These are phyloP conservation scores for Mamestra brassicae DNA, from an alignment of 2,888 invertebrate species.

Conservation along the genomic window DNA sequence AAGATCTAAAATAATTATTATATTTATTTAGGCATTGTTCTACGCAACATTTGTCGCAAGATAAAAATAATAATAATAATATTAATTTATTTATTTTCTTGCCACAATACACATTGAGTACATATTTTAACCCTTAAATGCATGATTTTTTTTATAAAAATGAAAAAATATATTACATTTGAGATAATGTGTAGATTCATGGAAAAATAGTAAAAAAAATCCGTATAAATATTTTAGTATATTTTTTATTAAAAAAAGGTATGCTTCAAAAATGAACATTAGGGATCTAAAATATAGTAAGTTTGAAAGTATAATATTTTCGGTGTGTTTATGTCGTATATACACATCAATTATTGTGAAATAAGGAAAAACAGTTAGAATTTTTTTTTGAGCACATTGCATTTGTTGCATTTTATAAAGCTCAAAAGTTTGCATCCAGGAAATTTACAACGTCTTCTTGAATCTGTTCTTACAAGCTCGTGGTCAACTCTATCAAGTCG, in stretches of 20 bases:
- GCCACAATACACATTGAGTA: too few relatives aligned
- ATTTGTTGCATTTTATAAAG: conserved; percentile 7
- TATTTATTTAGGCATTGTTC: too few relatives aligned
- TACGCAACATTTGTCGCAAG: too few relatives aligned
- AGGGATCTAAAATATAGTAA: conserved; percentile 1
- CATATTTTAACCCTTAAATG: conserved; percentile 12
- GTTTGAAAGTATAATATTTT: not conserved
- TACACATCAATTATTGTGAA: not conserved
- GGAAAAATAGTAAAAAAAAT: conserved; percentile 8
- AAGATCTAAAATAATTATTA: too few relatives aligned
- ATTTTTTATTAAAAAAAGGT: not conserved
- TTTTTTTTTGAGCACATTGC: conserved; percentile 3
- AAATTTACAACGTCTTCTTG: conserved; percentile 3
- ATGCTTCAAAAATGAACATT: conserved; percentile 5
- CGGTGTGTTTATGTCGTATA: not conserved
- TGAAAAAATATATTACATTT: not conserved
- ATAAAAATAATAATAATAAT: too few relatives aligned
- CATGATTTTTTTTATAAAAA: conserved; percentile 1
- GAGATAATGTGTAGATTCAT: not conserved
- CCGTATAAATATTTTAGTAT: not conserved
- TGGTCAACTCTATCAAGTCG: conserved; percentile 15
- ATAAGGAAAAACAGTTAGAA: conserved; percentile 6
- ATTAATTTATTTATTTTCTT: too few relatives aligned
- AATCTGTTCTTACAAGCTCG: not conserved
- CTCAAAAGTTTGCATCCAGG: not conserved